phyloP scores from a whole-genome alignment of 2,113 vertebrate genomes.

The Bujurquina vittata region DNA sequence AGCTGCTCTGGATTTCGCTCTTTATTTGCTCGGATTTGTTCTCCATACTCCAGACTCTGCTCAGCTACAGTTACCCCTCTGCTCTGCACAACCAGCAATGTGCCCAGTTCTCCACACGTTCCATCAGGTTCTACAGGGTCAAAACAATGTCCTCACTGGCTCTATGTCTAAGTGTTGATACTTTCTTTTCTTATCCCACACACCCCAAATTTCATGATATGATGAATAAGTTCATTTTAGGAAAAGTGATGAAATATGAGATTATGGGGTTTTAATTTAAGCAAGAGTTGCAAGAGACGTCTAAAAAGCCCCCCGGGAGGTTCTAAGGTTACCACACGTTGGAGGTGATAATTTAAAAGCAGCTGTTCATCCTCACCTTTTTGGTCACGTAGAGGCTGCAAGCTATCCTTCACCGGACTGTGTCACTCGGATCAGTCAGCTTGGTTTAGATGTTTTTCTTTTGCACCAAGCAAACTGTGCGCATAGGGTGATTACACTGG shows the following conservation, averaged over 20 bases:
- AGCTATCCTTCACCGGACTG: background rate
- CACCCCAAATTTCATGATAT: too few relatives aligned
- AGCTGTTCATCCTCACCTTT: background rate
- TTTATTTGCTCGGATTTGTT: background rate
- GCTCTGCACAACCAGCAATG: background rate
- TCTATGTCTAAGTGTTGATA: background rate
- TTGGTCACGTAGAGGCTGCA: background rate
- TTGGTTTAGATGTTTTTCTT: background rate
- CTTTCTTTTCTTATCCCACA: background rate
- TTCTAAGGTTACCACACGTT: background rate
- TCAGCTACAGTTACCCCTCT: background rate
- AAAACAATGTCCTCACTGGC: rapidly evolving
- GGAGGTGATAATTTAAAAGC: conserved; percentile 6
- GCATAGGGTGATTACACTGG: background rate
- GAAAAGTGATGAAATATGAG: background rate
- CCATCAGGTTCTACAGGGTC: background rate
- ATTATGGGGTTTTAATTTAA: background rate
- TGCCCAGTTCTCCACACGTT: background rate
- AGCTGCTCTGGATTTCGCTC: background rate
- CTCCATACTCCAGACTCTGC: background rate
- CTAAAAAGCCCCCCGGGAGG: background rate
- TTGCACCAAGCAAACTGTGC: background rate
- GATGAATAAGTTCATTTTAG: background rate
- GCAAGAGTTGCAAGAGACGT: background rate
- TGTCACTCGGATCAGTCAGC: rapidly evolving